Evolutionary conservation across 2,113 vertebrate genomes (phyloP), one percentile per base, ranked within the genome.

Genomic region (Anhinga rufa): DNA sequence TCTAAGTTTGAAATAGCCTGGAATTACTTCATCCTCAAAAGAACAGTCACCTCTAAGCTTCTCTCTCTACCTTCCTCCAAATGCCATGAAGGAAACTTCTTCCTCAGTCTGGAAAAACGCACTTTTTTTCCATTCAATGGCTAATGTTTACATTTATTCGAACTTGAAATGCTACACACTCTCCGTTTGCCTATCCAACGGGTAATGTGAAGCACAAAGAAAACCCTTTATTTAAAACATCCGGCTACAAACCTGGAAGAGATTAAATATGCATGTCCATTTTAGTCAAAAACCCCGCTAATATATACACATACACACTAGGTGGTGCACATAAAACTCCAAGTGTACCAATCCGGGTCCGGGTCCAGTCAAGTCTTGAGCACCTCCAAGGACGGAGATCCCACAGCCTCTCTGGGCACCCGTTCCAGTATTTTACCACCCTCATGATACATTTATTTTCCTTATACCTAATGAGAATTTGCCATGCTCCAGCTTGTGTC

Each of bases 201-300:
- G 17, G 14, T 21, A 44, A 77, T 5, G 9, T 6, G 9, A 80
- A 69, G 14, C 60, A 82, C 44, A 69, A 44, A 72, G 48, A 83
- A 65, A 94, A 17, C 5, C 10, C 6, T 87, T 34, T 44, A 44
- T 29, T 58, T 34, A 29, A 77, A 88, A 44, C 9, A 64, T 6
- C 14, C 2, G 3, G 13, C 64, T 69, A 31, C 61, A 82, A 78
- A 32, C 34, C 46, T 58, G 20, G 12, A 49, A 36, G 14, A 82
- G 51, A 46, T 3, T 0, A 76, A 78, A 78, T 3, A 24, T 1
- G 9, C 6, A 17, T 7, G 2, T 26, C 32, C 40, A 22, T 49
- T 89, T 70, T 36, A 86, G 64, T 61, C 54, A 72, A 32, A 77
- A 25, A 1, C 14, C 22, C 17, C 52, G 26, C 32, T 70, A 10